These are phyloP conservation scores for Helleia helle DNA, from an alignment of 2,888 invertebrate species.

Conservation along the genomic window DNA sequence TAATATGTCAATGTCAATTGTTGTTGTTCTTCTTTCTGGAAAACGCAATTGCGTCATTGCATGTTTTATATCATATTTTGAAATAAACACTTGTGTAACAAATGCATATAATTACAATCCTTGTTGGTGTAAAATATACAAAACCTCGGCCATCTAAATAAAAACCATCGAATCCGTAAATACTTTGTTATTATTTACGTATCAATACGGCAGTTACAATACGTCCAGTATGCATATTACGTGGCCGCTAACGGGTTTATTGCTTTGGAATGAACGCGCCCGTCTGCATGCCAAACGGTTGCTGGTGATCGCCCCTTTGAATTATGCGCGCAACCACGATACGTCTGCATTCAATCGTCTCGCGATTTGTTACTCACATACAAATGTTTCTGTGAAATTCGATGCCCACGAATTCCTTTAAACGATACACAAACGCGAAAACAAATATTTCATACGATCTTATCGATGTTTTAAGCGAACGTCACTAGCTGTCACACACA, in stretches of 20 bases:
- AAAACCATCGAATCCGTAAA: no score
- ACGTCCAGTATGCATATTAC: conserved; percentile 52
- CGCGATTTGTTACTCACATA: conserved; percentile 55
- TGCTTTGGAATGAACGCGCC: conserved; percentile 54
- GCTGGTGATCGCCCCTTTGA: conserved; percentile 69
- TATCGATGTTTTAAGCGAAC: conserved; percentile 27
- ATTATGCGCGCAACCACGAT: conserved; percentile 66
- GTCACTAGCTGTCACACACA: conserved; percentile 5
- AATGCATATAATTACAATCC: no score
- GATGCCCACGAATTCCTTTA: conserved; percentile 11
- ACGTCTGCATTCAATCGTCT: conserved; percentile 59
- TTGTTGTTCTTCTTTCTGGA: no score
- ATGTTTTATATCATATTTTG: no score
- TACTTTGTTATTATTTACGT: no score
- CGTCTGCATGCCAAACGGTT: conserved; percentile 68
- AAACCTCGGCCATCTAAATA: no score
- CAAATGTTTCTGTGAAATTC: conserved; percentile 53
- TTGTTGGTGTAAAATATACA: no score
- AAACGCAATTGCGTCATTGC: no score
- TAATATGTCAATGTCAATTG: no score
- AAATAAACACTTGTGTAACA: no score
- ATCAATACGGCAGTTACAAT: conserved; percentile 19
- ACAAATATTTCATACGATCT: conserved; percentile 11
- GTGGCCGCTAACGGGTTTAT: conserved; percentile 65
- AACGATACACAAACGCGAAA: conserved; percentile 10